Base-by-base conservation (phyloP, 2,888 invertebrate genomes). In the Nebria brevicollis region DNA sequence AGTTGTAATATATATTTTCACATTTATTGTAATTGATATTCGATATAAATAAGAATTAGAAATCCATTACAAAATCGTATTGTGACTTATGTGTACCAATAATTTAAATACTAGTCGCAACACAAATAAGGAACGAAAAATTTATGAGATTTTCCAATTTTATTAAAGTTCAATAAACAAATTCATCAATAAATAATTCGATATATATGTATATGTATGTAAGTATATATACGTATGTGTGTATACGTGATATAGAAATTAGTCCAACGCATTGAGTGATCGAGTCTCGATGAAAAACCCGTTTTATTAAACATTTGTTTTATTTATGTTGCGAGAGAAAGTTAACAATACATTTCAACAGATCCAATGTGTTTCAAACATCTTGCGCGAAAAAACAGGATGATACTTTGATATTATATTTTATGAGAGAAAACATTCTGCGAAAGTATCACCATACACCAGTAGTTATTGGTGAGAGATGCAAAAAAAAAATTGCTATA, bases 261-360 rank as follows among this genome's bases (percentile, higher is more conserved):
- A 54, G 54, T 54, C 13, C 54, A 54, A 54, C 54, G 8, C 54
- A 13, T 54, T 54, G 54, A 54, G 54, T 54, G 54, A 54, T 54
- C 54, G 54, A 54, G 54, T 54, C 54, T 5, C 54, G 54, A 54
- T 54, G 54, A 13, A 54, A 54, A 70, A 70, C 15, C 70, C 70
- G 70, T 70, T 70, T 20, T 54, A 54, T 54, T 54, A 54, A 54
- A 54, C 54, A 54, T 25, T 70, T 13, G 70, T 26, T 54, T 75
- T 75, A 80, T 75, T 80, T 75, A 75, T 75, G 80, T 13, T 75
- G 13, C 20, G 68, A 34, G 80, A 75, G 80, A 80, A 80, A 80
- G 80, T 80, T 75, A 75, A 80, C 80, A 80, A 80, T 80, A 72
- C 75, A 72, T 70, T 80, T 66, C 66, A 80, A 75, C 34, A 77